Percentiles rank a stretch among this genome's conserved stretches.
These are phyloP conservation scores for Leptopilina boulardi DNA, from an alignment of 1,140 invertebrate genomes.

Conservation along the genomic window DNA sequence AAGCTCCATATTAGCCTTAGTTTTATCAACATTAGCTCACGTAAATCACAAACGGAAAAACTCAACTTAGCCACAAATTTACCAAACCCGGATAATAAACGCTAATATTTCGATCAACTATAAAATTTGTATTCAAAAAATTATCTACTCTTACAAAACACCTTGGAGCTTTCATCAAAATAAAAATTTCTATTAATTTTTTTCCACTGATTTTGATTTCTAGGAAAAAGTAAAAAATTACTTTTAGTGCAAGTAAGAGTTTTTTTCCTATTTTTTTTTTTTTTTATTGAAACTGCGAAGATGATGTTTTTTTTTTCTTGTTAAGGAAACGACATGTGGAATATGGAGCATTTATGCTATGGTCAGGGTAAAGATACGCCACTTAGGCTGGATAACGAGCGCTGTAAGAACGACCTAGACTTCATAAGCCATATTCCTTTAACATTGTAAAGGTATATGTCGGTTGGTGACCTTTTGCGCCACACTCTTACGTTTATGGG, in stretches of 20 bases:
- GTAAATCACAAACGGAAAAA: no score
- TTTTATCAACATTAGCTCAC: neutral
- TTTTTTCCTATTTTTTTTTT: neutral
- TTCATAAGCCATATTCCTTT: neutral
- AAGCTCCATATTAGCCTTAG: neutral
- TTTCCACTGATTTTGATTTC: no score
- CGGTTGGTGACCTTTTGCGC: slow-evolving; percentile 26
- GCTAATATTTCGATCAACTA: no score
- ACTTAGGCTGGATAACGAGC: slow-evolving; percentile 19
- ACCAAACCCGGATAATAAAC: no score
- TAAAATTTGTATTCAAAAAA: neutral
- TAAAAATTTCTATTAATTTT: no score
- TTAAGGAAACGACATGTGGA: slow-evolving; percentile 30
- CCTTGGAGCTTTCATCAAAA: no score
- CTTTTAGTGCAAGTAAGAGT: no score
- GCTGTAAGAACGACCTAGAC: slow-evolving; percentile 16
- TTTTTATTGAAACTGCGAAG: slow-evolving; percentile 4
- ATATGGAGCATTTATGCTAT: slow-evolving; percentile 21
- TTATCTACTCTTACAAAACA: neutral
- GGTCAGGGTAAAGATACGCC: slow-evolving; percentile 16
- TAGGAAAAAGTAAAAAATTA: no score
- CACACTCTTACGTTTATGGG: slow-evolving; percentile 9
- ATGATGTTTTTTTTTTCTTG: slow-evolving; percentile 19
- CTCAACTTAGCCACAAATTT: no score
- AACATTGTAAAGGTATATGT: neutral